Evolutionary conservation across 2,797 vertebrate species (phyloP).

Genomic region (Hyperoplus lanceolatus): DNA sequence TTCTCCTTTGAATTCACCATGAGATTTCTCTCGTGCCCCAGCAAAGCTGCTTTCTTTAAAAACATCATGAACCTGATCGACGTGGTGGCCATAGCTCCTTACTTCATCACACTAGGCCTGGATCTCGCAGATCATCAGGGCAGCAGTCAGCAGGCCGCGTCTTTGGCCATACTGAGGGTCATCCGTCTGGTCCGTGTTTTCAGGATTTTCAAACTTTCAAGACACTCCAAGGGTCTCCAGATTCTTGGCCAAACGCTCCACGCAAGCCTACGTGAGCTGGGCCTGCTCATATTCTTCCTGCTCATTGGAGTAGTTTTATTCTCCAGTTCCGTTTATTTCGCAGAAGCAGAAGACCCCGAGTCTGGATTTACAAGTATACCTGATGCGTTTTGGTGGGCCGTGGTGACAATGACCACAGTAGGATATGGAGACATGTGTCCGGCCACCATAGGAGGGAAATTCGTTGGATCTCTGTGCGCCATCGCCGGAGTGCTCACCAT

Average conservation of each 20-base stretch:
- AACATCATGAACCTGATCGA: constrained; percentile 98
- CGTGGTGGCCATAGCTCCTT: constrained; percentile 93
- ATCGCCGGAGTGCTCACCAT: constrained; percentile 96
- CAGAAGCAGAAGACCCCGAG: constrained; percentile 92
- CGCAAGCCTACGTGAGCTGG: constrained; percentile 93
- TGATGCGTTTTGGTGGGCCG: constrained; percentile 97
- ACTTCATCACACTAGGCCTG: constrained; percentile 92
- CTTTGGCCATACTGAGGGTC: constrained; percentile 92
- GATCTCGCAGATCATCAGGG: constrained; percentile 90
- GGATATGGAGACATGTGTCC: constrained; percentile 98
- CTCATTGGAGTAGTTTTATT: constrained; percentile 94
- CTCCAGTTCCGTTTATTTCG: constrained; percentile 96
- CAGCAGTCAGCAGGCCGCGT: constrained; percentile 91
- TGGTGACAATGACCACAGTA: constrained; percentile 97
- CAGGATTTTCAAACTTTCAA: constrained; percentile 93
- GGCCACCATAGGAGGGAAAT: constrained; percentile 94
- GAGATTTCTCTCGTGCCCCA: constrained; percentile 93
- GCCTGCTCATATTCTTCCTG: constrained; percentile 95
- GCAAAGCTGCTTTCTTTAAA: constrained; percentile 93
- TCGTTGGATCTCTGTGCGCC: constrained; percentile 95
- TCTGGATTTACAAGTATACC: constrained; percentile 93
- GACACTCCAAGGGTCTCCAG: constrained; percentile 94
- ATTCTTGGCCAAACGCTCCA: constrained; percentile 92
- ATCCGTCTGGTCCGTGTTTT: constrained; percentile 93
- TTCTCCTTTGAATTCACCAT: constrained; percentile 94